phyloP scores from a whole-genome alignment of 1,140 invertebrate species.

The Dendroctonus valens region DNA sequence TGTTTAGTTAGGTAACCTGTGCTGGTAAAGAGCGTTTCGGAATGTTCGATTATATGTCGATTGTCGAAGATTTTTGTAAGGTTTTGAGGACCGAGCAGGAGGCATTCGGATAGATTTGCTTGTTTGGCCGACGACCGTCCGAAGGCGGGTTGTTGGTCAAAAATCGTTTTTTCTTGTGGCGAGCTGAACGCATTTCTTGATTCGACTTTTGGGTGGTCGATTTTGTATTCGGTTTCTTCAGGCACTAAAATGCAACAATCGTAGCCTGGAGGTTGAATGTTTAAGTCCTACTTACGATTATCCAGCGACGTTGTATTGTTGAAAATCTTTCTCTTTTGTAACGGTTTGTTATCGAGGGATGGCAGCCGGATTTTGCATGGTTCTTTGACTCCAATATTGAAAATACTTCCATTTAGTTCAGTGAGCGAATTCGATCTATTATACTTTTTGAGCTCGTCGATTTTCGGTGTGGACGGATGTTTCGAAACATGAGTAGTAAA shows the following conservation, averaged over 20 bases:
- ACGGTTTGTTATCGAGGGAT: conserved; percentile 42
- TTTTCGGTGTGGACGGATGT: conserved; percentile 22
- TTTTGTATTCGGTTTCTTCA: conserved; percentile 41
- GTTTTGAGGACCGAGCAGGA: conserved; percentile 48
- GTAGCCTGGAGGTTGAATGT: background rate
- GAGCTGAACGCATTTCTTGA: conserved; percentile 49
- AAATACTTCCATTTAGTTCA: conserved; percentile 45
- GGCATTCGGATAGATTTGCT: conserved; percentile 43
- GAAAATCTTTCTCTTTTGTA: conserved; percentile 46
- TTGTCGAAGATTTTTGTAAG: conserved; percentile 50
- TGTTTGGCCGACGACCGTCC: conserved; percentile 42
- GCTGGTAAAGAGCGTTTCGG: conserved; percentile 46
- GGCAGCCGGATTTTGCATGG: conserved; percentile 45
- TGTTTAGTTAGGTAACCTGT: conserved; percentile 47
- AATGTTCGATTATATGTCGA: conserved; percentile 47
- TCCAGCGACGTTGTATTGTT: conserved; percentile 47
- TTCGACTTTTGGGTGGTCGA: conserved; percentile 23
- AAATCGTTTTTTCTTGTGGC: conserved; percentile 48
- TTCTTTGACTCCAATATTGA: conserved; percentile 47
- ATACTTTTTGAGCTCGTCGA: conserved; percentile 26
- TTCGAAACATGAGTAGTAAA: conserved; percentile 25
- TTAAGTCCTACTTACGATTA: conserved; percentile 42
- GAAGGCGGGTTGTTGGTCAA: conserved; percentile 36
- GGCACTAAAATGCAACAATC: conserved; percentile 42
- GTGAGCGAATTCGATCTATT: conserved; percentile 41